phyloP scores from a whole-genome alignment of 1,140 invertebrate genomes.

The Bombus waltoni region DNA sequence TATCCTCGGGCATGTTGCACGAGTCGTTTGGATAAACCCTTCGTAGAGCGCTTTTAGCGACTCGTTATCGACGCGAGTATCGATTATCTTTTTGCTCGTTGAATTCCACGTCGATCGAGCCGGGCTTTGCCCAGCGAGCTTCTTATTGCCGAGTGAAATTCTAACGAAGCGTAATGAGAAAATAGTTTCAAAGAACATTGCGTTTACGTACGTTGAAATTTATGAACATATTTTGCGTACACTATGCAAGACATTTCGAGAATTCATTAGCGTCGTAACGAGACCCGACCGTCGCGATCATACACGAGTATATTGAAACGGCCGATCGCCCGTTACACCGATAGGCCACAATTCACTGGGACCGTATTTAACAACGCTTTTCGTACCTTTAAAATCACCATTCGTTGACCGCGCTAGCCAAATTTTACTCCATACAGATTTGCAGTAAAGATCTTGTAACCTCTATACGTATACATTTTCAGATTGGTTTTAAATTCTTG shows the following conservation, averaged over 20 bases:
- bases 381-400: too few species aligned
- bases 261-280: not conserved
- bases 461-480: too few species aligned
- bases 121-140: not conserved
- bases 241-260: not conserved
- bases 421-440: too few species aligned
- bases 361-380: too few species aligned
- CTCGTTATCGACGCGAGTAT: conserved; percentile 43
- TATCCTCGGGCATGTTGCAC: conserved; percentile 49
- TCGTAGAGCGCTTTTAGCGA: conserved; percentile 24
- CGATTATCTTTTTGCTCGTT: conserved; percentile 38
- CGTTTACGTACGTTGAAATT: not conserved
- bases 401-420: fast-evolving
- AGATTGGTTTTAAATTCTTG: too few species aligned
- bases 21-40: conserved; percentile 34
- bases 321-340: not conserved
- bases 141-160: conserved; percentile 14
- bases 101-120: conserved; percentile 26
- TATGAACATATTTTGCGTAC: not conserved
- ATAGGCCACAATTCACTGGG: not conserved
- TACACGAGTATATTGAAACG: not conserved
- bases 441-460: too few species aligned
- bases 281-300: not conserved
- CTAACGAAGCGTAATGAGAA: conserved; percentile 17
- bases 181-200: not conserved